Percentiles rank a stretch among this genome's conserved stretches.
Conservation (phyloP, 2,888 invertebrate genomes). For the Pammene fasciana region DNA sequence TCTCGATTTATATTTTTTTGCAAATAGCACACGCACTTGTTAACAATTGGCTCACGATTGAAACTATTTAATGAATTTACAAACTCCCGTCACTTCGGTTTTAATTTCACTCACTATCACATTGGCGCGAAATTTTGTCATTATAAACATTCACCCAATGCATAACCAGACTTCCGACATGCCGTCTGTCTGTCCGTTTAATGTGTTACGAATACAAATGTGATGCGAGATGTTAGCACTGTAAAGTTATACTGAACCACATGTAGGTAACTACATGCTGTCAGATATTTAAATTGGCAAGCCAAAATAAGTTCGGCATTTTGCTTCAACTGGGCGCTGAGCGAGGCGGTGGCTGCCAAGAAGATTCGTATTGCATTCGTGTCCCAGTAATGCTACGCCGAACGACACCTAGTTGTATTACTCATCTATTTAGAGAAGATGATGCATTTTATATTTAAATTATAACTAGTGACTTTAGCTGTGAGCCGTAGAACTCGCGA, state of each 20-base stretch:
- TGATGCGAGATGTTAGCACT: slow-evolving; percentile 52
- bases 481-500: too few relatives aligned
- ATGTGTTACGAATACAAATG: slow-evolving; percentile 54
- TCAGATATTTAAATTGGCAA: slow-evolving; percentile 78
- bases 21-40: slow-evolving; percentile 21
- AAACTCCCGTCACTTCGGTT: slow-evolving; percentile 31
- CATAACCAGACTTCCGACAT: slow-evolving; percentile 52
- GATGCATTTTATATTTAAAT: slow-evolving; percentile 3
- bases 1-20: slow-evolving; percentile 52
- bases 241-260: slow-evolving; percentile 55
- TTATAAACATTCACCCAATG: slow-evolving; percentile 47
- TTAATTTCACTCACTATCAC: slow-evolving; percentile 53
- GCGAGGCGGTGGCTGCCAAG: slow-evolving; percentile 70
- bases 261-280: slow-evolving; percentile 58
- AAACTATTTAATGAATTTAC: slow-evolving; percentile 9
- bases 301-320: slow-evolving; percentile 83
- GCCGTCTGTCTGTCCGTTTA: slow-evolving; percentile 52
- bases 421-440: slow-evolving; percentile 42
- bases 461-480: neutral
- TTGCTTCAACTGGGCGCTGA: slow-evolving; percentile 79
- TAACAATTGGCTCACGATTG: slow-evolving; percentile 17
- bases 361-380: slow-evolving; percentile 78
- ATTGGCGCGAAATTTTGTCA: slow-evolving; percentile 59
- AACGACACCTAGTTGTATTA: slow-evolving; percentile 47
- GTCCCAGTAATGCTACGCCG: slow-evolving; percentile 55